Base-by-base conservation (phyloP, 2,797 vertebrate species). In the Pseudochirops corinnae region DNA sequence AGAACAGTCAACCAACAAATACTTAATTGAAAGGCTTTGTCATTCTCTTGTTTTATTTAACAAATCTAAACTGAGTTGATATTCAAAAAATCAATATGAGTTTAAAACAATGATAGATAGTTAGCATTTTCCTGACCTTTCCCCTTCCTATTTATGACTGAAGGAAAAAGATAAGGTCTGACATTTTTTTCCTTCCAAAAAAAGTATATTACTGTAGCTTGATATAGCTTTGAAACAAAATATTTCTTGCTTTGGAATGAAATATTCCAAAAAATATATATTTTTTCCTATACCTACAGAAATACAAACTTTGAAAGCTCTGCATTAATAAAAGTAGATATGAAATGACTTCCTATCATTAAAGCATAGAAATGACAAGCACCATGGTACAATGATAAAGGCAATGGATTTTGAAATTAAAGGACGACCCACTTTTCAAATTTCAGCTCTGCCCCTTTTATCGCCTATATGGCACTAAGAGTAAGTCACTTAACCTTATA, bases 401-500 rank as follows among this genome's bases (percentile, higher is more conserved):
- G 62, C 31, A 67, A 74, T 39, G n/a, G 18, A 74, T 74, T 74
- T 74, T 39, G n/a, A 16, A 74, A 18, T 74, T 74, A 74, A 74
- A 62, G 31, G 60, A 74, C 0, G 16, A 74, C 67, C 18, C 16
- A 74, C n/a, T 74, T 74, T 74, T 60, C 90, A 60, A 90, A 90
- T 55, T 50, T 14, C 52, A 67, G 50, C 52, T 90, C 6, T 4
- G 60, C 21, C 18, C 21, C 28, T n/a, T n/a, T 95, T 93, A 90
- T 14, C 21, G 13, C 4, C 39, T 82, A 28, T 52, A n/a, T 28
- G 74, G 46, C 9, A 56, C n/a, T 39, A 11, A 55, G 7, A 82
- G 18, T 57, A 92, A 91, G 55, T 57, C 82, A 16, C 55, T 93
- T 91, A 91, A 93, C 91, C 62, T 90, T 60, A 91, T 29, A 67